Base-by-base conservation (phyloP, 2,113 vertebrate genomes). In the Megaceryle torquata region DNA sequence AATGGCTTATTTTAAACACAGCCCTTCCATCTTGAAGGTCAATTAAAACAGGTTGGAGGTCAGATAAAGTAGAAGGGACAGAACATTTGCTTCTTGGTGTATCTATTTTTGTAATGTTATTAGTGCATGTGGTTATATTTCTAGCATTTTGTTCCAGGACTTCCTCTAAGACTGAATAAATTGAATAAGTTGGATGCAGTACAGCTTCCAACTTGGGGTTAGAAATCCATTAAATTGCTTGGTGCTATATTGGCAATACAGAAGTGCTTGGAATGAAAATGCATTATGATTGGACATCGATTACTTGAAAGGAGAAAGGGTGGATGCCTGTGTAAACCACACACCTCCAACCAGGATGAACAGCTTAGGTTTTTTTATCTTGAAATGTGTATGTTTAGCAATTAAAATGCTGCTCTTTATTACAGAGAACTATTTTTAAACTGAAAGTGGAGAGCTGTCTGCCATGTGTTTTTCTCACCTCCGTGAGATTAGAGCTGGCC, bases 201-300 rank as follows among this genome's bases (percentile, higher is more conserved):
- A 86, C 83, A 94, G 77, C 65, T 95, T 80, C 94, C 85, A 95
- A 6, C 95, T 93, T 94, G 88, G 95, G 89, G 89, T 95, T 94
- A 96, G 96, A 96, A 97, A 96, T 93, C 77, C 92, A 96, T 97
- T 97, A 97, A 96, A 94, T 94, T 95, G 70, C 78, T 82, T 4
- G 18, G 63, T 90, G 87, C 76, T 96, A 96, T 94, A 93, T 88
- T 95, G 85, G 93, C 86, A 93, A 61, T 83, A 46, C 61, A n/a
- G 26, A 91, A 93, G 81, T 88, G 90, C 87, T 82, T 75, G 86
- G 89, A 87, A 64, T 90, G 33, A 31, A 94, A 94, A 44, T 86
- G 74, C 95, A 79, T 93, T 94, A 87, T 48, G 68, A 95, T 68
- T 91, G 86, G 80, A 43, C 95, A 96, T 97, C 80, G 95, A 96